phyloP scores from a whole-genome alignment of 1,140 invertebrate genomes.

The Papilio polyxenes region DNA sequence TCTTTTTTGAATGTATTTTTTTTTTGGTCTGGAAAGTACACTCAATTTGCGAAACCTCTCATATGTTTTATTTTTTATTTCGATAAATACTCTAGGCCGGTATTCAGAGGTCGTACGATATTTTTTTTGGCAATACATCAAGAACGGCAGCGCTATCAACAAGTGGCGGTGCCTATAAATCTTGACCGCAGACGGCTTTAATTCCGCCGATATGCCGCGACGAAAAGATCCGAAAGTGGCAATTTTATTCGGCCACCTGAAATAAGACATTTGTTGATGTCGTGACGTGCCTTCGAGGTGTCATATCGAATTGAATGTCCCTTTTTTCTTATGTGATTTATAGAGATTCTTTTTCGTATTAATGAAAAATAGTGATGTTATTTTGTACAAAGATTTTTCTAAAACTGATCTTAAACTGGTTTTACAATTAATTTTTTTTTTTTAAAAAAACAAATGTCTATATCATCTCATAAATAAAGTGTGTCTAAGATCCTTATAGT shows the following conservation, averaged over 20 bases:
- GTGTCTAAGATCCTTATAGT: neutral
- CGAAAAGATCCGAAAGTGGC: constrained; percentile 41
- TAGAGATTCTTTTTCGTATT: neutral
- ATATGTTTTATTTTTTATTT: neutral
- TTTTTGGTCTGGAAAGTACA: neutral
- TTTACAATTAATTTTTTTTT: too few species aligned
- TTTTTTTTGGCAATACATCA: constrained; percentile 52
- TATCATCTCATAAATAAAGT: too few species aligned
- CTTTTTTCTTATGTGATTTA: neutral
- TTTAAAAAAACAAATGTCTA: too few species aligned
- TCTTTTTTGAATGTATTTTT: neutral
- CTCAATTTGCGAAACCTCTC: neutral
- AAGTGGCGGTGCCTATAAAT: constrained; percentile 68
- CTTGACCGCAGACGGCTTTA: constrained; percentile 50
- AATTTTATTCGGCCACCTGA: constrained; percentile 36
- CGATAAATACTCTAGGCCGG: neutral
- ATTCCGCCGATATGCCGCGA: constrained; percentile 51
- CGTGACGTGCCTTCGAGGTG: constrained; percentile 31
- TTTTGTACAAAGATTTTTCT: neutral
- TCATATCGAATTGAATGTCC: constrained; percentile 39
- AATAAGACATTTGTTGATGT: constrained; percentile 37
- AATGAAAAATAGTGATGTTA: neutral
- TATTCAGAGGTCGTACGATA: constrained; percentile 41
- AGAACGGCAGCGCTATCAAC: constrained; percentile 60
- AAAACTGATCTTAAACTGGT: too few species aligned